Evolutionary conservation across 2,797 vertebrate genomes (phyloP), one percentile per base, ranked within the genome.

Genomic region (Notolepis coatsorum): DNA sequence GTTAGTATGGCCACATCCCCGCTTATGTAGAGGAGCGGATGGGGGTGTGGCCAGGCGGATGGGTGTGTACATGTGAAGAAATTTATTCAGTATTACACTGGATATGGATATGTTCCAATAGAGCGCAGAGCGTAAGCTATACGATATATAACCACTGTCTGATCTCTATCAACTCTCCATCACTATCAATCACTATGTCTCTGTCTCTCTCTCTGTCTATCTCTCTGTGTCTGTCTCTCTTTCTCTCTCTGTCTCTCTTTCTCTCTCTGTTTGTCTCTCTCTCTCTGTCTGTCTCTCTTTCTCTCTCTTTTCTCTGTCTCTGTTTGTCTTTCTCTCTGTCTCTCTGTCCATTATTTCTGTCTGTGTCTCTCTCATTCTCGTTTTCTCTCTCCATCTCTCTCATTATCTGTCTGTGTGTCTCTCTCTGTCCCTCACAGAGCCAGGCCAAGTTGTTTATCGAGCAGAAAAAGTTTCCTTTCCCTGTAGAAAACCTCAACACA

Each of bases 391-490:
- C 7, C 4, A 6, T 67, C 39, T 68, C 20, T n/a, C n/a, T n/a
- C n/a, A n/a, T n/a, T n/a, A n/a, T 10, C 13, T 25, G 13, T 25
- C 9, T 49, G 2, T 15, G 10, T 37, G 10, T 49, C 1, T 48
- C 3, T 50, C 30, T 43, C 7, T 3, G 5, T 67, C 39, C 67
- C 20, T 89, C 79, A 57, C 90, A 99, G 98, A 97, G 90, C 80
- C 97, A 99, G 81, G 97, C 97, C 6, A 98, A 94, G 85, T 65
- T 95, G 68, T 93, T 99, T 71, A 95, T 96, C 49, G 95, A 98
- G 58, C 96, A 97, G 73, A 98, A 94, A 65, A 94, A 94, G 79
- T 95, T 99, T 82, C 97, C 97, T 0, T 98, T 99, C 90, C 93
- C 96, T 17, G 95, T 95, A 35, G 94, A 95, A 28, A 94, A 95